Evolutionary conservation across 2,113 vertebrate species (phyloP).

Genomic region (Apus apus): DNA sequence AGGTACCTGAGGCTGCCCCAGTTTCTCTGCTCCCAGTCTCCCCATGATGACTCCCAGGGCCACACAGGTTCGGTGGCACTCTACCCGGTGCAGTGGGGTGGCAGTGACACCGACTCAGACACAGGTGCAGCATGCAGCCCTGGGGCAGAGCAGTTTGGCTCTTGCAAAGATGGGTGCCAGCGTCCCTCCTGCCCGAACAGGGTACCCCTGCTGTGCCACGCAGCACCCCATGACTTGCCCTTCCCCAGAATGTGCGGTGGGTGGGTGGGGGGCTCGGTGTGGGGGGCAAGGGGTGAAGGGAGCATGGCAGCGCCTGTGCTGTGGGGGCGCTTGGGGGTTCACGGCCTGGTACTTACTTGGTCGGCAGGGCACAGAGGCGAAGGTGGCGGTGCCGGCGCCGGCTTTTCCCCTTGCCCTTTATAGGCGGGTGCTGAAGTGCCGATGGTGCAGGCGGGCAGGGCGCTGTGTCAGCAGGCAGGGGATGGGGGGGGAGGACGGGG

Average conservation of each 20-base stretch:
- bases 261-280: background rate
- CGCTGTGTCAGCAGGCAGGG: conserved; percentile 67
- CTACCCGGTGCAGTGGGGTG: background rate
- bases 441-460: conserved; percentile 27
- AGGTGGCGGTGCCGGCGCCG: conserved; percentile 33
- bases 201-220: background rate
- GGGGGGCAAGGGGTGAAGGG: background rate
- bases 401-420: conserved; percentile 63
- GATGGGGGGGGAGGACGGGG: background rate
- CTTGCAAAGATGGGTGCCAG: background rate
- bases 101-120: background rate
- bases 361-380: conserved; percentile 38
- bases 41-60: background rate
- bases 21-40: background rate
- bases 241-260: background rate
- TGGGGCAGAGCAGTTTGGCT: background rate
- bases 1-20: background rate
- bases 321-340: background rate
- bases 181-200: background rate
- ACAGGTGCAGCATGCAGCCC: rapidly evolving
- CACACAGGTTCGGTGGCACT: background rate
- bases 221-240: background rate
- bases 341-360: conserved; percentile 62
- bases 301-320: background rate
- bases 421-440: conserved; percentile 51